Evolutionary conservation across 2,888 invertebrate genomes (phyloP).

Genomic region (Habroteleia sp.): DNA sequence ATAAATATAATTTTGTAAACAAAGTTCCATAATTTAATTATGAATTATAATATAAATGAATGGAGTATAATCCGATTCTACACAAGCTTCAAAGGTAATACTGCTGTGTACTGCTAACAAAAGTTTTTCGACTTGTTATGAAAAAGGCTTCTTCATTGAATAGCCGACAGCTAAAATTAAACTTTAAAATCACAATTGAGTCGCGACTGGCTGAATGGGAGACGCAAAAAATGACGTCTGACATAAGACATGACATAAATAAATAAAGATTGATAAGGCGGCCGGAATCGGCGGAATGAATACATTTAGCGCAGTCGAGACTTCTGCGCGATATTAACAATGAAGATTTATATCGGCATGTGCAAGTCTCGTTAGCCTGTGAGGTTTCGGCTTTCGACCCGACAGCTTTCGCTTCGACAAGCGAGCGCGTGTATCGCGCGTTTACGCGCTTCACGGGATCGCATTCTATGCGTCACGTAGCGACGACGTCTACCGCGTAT

Average conservation of each 20-base stretch:
- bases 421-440: conserved; percentile 40
- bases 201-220: conserved; percentile 3
- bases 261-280: conserved; percentile 55
- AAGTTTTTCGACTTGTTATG: no score
- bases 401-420: not conserved
- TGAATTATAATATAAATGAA: no score
- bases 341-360: conserved; percentile 56
- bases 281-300: conserved; percentile 30
- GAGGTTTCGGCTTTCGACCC: conserved; percentile 5
- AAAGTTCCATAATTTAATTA: no score
- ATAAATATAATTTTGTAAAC: no score
- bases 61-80: no score
- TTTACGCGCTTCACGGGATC: conserved; percentile 24
- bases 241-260: conserved; percentile 52
- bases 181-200: no score
- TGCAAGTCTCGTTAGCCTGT: conserved; percentile 33
- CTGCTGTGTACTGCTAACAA: no score
- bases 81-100: no score
- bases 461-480: conserved; percentile 58
- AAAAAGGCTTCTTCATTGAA: no score
- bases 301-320: conserved; percentile 13
- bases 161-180: not conserved
- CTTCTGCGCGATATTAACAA: conserved; percentile 35
- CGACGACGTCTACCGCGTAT: conserved; percentile 60
- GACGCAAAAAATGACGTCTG: conserved; percentile 32